Evolutionary conservation across 37 sponge, comb jelly and placozoan genomes (phyloP), one percentile per base, ranked within the genome.

Genomic region (Diacarnus erythraeanus): DNA sequence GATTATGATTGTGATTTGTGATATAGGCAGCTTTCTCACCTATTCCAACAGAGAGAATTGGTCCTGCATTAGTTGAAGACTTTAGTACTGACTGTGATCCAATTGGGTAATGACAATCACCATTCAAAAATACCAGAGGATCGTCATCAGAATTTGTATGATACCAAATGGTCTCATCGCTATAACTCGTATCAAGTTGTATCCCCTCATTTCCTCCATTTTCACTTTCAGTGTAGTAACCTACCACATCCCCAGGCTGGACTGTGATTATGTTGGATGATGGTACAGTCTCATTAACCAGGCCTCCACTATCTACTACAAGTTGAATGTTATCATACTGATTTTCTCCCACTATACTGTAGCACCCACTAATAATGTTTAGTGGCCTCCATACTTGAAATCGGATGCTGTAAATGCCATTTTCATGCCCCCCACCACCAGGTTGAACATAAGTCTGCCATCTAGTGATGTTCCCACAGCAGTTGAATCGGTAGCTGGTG

Each of bases 301-400:
- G 35, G 34, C 47, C 47, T 12, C 34, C 9, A 42, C 30, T 47
- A 12, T 47, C 6, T 15, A 15, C 12, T 64, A 1, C 56, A 37
- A 43, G 44, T 8, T 3, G 0, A 4, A 74, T 29, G 9, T 31
- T 38, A 5, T 56, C 31, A 30, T 68, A 79, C 34, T 1, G 1
- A 59, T 84, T 84, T 40, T 59, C 20, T 59, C 72, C 85, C 33
- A 84, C 72, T 6, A 61, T 2, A 42, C 44, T 41, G 42, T 74
- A 82, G 61, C 64, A 64, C 15, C 74, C 74, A 20, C 3, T 64
- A 25, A 47, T 56, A 29, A 57, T 51, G 26, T 60, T 38, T 57
- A 66, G 56, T 31, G 78, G 77, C 42, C 85, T 77, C 85, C 85
- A 84, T 20, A 84, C 78, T 77, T 84, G 85, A 51, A 84, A 71